Evolutionary conservation across 1,140 invertebrate species (phyloP).

Genomic region (Apis cerana): DNA sequence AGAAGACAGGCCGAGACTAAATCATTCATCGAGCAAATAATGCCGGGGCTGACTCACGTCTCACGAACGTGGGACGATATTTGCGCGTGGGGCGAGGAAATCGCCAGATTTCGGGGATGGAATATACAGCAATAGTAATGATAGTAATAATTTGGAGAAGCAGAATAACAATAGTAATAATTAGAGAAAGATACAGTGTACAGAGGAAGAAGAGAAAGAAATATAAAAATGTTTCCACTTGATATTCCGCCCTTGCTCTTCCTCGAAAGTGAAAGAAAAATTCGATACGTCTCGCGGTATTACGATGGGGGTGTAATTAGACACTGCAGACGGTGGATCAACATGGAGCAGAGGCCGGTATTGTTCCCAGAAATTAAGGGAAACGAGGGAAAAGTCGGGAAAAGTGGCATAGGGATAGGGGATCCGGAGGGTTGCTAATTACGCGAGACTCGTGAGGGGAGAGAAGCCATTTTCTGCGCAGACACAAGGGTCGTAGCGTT

Average conservation of each 20-base stretch:
- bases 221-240: too few relatives aligned
- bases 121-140: too few relatives aligned
- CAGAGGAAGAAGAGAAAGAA: too few relatives aligned
- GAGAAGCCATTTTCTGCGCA: constrained; percentile 67
- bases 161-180: too few relatives aligned
- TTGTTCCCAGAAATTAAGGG: constrained; percentile 79
- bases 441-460: constrained; percentile 65
- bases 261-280: not conserved
- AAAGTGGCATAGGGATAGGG: constrained; percentile 59
- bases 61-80: constrained; percentile 58
- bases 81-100: constrained; percentile 56
- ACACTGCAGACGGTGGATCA: constrained; percentile 76
- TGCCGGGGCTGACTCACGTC: constrained; percentile 68
- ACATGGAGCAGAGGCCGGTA: constrained; percentile 68
- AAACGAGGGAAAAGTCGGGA: constrained; percentile 76
- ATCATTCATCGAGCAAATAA: constrained; percentile 77
- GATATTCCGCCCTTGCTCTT: too few relatives aligned
- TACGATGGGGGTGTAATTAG: constrained; percentile 75
- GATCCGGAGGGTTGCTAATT: constrained; percentile 74
- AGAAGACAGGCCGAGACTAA: constrained; percentile 55
- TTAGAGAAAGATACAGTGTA: too few relatives aligned
- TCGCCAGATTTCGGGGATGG: not conserved
- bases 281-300: constrained; percentile 27
- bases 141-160: too few relatives aligned
- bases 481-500: constrained; percentile 50